Conservation (phyloP, 1,140 invertebrate species). For the Limonius californicus region DNA sequence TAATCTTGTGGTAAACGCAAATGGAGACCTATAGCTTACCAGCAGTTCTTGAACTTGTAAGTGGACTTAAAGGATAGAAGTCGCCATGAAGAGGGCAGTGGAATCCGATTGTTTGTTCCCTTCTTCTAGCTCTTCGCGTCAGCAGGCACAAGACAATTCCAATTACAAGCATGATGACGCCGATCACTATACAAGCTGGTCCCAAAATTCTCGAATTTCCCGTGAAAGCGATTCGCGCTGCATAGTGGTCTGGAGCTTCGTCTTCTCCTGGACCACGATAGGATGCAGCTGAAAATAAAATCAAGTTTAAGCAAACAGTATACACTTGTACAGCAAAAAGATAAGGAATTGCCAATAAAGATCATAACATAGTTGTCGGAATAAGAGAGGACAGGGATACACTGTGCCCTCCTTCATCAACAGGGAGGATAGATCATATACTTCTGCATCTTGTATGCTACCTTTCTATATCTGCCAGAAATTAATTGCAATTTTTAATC, state of each 20-base stretch:
- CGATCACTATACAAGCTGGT: constrained; percentile 67
- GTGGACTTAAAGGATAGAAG: constrained; percentile 68
- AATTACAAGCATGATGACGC: constrained; percentile 61
- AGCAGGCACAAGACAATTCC: constrained; percentile 60
- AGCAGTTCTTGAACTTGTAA: constrained; percentile 48
- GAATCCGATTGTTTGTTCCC: constrained; percentile 66
- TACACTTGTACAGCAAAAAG: too few relatives aligned
- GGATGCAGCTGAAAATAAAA: constrained; percentile 60
- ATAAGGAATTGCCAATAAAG: too few relatives aligned
- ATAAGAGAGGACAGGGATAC: too few relatives aligned
- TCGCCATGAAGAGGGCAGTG: constrained; percentile 74
- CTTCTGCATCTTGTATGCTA: too few relatives aligned
- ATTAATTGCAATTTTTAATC: too few relatives aligned
- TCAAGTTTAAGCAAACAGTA: too few relatives aligned
- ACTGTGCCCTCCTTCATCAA: too few relatives aligned
- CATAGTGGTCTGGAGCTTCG: constrained; percentile 65
- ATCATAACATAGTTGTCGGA: too few relatives aligned
- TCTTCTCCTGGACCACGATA: constrained; percentile 67
- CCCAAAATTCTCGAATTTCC: constrained; percentile 68
- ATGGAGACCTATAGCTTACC: constrained; percentile 31
- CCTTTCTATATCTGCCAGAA: too few relatives aligned
- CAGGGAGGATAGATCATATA: too few relatives aligned
- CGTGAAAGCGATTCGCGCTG: constrained; percentile 65
- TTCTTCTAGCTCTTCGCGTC: constrained; percentile 59
- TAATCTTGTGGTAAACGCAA: background rate